Percentiles rank a stretch among this genome's conserved stretches.
Conservation (phyloP, 2,113 vertebrate genomes). For the Laticauda laticaudata region DNA sequence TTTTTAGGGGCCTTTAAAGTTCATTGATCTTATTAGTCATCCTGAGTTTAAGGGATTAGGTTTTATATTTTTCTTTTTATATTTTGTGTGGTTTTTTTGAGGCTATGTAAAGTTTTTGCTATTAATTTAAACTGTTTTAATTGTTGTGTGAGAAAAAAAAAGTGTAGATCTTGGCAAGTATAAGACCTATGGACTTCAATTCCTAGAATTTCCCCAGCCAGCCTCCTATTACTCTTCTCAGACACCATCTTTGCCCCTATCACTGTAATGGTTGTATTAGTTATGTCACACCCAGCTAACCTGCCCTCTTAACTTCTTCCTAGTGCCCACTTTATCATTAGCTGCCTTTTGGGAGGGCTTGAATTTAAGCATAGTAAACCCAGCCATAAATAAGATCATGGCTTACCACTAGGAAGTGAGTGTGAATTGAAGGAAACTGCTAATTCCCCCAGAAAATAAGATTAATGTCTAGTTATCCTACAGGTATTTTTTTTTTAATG, state of each 20-base stretch:
- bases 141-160: not conserved
- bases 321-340: not conserved
- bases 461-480: not conserved
- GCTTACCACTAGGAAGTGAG: not conserved
- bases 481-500: not conserved
- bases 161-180: not conserved
- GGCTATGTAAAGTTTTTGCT: not conserved
- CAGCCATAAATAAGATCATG: not conserved
- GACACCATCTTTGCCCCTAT: not conserved
- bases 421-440: not conserved
- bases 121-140: not conserved
- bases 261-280: not conserved
- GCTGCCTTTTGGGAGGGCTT: not conserved
- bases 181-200: not conserved
- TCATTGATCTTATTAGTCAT: not conserved
- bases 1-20: not conserved
- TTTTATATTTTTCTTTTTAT: not conserved
- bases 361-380: not conserved
- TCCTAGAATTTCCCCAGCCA: not conserved
- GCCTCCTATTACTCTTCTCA: not conserved
- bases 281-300: not conserved
- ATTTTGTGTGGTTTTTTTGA: not conserved
- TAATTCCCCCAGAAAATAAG: not conserved
- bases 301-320: not conserved
- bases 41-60: not conserved